Percentiles rank a stretch among this genome's conserved stretches.
These are phyloP conservation scores for Gymnoscopelus microlampas DNA, from an alignment of 2,797 vertebrate species.

Conservation along the genomic window DNA sequence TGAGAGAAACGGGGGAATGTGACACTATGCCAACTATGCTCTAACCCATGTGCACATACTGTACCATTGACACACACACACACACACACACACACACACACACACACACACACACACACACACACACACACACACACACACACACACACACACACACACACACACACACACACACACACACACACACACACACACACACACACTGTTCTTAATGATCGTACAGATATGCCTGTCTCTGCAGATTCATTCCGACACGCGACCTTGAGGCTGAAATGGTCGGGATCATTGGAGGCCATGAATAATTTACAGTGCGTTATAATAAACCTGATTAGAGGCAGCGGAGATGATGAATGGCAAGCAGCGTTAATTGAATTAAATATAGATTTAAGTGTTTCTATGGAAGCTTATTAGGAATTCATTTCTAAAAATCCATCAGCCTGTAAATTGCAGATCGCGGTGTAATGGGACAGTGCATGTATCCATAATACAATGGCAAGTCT, in stretches of 20 bases:
- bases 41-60: not conserved
- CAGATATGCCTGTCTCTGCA: conserved; percentile 29
- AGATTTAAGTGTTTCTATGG: conserved; percentile 70
- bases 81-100: conserved; percentile 6
- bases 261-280: conserved; percentile 58
- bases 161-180: conserved; percentile 10
- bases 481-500: conserved; percentile 30
- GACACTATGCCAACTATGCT: no score
- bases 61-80: not conserved
- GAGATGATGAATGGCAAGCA: conserved; percentile 67
- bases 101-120: conserved; percentile 1
- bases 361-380: conserved; percentile 76
- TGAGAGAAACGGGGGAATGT: no score
- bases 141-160: not conserved
- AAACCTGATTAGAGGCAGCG: conserved; percentile 66
- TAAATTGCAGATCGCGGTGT: conserved; percentile 49
- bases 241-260: conserved; percentile 44
- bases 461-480: conserved; percentile 41
- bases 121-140: conserved; percentile 1
- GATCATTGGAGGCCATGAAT: conserved; percentile 60
- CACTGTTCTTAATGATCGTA: conserved; percentile 1
- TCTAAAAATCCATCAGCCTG: conserved; percentile 61
- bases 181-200: not conserved
- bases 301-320: conserved; percentile 68
- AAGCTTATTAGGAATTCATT: conserved; percentile 61